Evolutionary conservation across 2,888 invertebrate genomes (phyloP).

Genomic region (Malachius bipustulatus): DNA sequence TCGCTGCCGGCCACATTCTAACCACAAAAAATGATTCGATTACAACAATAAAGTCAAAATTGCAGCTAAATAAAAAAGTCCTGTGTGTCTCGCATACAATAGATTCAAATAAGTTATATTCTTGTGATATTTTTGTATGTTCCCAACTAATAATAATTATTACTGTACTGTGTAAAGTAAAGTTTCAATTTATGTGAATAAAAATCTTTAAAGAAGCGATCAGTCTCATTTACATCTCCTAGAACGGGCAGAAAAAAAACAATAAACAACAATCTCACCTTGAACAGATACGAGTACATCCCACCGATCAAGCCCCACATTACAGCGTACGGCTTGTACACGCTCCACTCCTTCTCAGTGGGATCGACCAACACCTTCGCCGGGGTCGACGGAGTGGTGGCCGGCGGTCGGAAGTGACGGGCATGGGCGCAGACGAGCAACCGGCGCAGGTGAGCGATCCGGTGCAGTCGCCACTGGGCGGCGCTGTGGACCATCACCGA

Average conservation of each 20-base stretch:
- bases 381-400: constrained; percentile 46
- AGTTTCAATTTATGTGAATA: no score
- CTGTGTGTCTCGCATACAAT: no score
- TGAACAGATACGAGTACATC: constrained; percentile 76
- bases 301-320: constrained; percentile 78
- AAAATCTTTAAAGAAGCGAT: no score
- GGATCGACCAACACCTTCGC: constrained; percentile 40
- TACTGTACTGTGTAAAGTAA: no score
- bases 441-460: constrained; percentile 61
- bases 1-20: constrained; percentile 60
- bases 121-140: no score
- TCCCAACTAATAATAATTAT: no score
- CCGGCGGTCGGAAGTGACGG: constrained; percentile 52
- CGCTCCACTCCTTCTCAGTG: constrained; percentile 53
- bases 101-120: no score
- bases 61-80: no score
- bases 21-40: constrained; percentile 22
- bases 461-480: constrained; percentile 62
- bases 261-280: constrained; percentile 42
- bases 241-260: neutral
- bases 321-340: constrained; percentile 77
- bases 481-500: constrained; percentile 68
- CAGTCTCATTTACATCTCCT: no score
- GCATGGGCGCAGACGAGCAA: constrained; percentile 68
- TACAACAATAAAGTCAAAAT: constrained; percentile 3